Evolutionary conservation across 2,888 invertebrate genomes (phyloP), one percentile per base, ranked within the genome.

Genomic region (Cheilosia urbana): DNA sequence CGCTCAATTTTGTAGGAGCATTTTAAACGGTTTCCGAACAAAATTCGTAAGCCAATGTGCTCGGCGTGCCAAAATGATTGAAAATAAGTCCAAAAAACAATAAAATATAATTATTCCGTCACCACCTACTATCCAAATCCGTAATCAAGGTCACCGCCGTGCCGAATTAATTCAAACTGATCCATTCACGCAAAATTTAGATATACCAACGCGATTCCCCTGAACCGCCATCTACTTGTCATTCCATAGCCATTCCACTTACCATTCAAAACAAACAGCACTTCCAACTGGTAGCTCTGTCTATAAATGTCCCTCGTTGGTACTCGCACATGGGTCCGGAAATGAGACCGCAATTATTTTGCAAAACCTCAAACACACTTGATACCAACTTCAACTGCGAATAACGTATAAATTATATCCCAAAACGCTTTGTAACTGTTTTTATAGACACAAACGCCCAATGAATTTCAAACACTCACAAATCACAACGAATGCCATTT

Each of bases 291-390:
- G 19, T 37, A 21, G 3, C 40, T n/a, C 71, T 60, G 60, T 60
- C 60, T 49, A 51, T 37, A 30, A 7, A 37, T 40, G 15, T 62
- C 21, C 9, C 30, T 2, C 9, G 9, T 27, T 27, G 19, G 72
- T 37, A 37, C 37, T 13, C 13, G 34, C 11, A 15, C 72, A 62
- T 13, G 40, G 34, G 7, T 19, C 75, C 63, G 75, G 75, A 75
- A 75, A 75, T 65, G 75, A 65, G 45, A 57, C 75, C 75, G 75
- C 75, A 66, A 75, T 75, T 75, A 75, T 5, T 75, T 75, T 57
- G 57, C 65, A 27, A 17, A 65, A 65, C 15, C 63, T 27, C 27
- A 71, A 68, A 55, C 17, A 17, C 47, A 69, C 30, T 55, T 30
- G 5, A 24, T 21, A 15, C 45, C 47, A 42, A 57, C 37, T 19